phyloP scores from a whole-genome alignment of 2,797 vertebrate species.

The Fistularia tabacaria region DNA sequence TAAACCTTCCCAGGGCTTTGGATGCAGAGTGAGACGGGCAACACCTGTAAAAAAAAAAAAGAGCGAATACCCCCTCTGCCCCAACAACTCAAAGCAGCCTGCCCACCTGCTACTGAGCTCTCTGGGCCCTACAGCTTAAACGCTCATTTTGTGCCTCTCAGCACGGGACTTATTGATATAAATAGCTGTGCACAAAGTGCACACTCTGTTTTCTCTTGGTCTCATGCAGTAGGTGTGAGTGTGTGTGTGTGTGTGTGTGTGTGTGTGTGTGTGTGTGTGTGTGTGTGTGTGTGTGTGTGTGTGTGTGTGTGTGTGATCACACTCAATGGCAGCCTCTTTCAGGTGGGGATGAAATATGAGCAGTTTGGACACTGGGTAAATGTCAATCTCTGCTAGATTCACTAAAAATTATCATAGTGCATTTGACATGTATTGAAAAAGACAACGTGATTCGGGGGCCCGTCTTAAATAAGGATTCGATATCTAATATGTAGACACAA shows the following conservation, averaged over 20 bases:
- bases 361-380: slow-evolving; percentile 77
- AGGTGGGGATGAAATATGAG: slow-evolving; percentile 81
- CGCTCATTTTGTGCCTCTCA: slow-evolving; percentile 86
- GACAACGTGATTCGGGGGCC: slow-evolving; percentile 59
- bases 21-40: slow-evolving; percentile 66
- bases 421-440: slow-evolving; percentile 69
- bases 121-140: slow-evolving; percentile 81
- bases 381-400: slow-evolving; percentile 78
- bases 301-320: slow-evolving; percentile 76
- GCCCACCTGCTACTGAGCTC: slow-evolving; percentile 78
- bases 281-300: slow-evolving; percentile 76
- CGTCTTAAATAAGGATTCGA: slow-evolving; percentile 70
- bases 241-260: slow-evolving; percentile 74
- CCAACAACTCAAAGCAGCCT: slow-evolving; percentile 70
- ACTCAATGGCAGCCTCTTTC: slow-evolving; percentile 74
- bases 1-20: slow-evolving; percentile 54
- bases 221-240: slow-evolving; percentile 74
- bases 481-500: slow-evolving; percentile 69
- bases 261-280: slow-evolving; percentile 72
- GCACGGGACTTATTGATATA: slow-evolving; percentile 87
- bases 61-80: slow-evolving; percentile 66
- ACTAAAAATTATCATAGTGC: slow-evolving; percentile 71
- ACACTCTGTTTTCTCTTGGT: slow-evolving; percentile 81
- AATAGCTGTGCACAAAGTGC: slow-evolving; percentile 85
- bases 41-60: slow-evolving; percentile 77